Percentiles rank a stretch among this genome's conserved stretches.
Conservation (phyloP, 1,140 invertebrate genomes). For the Nasonia giraulti region DNA sequence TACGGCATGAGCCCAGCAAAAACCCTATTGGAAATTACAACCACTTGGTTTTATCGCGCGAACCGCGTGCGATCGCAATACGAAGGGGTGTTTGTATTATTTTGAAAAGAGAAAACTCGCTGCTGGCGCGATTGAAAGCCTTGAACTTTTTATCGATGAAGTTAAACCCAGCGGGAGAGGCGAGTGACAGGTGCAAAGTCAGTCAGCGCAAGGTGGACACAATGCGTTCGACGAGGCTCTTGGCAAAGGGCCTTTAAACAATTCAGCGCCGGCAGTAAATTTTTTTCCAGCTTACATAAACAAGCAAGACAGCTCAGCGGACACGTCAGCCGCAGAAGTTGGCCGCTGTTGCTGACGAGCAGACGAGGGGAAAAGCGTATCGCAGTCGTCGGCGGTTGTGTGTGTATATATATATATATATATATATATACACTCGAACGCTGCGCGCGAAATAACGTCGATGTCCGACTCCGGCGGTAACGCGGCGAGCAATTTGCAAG, state of each 20-base stretch:
- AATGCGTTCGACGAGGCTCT: not conserved
- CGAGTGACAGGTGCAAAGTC: not conserved
- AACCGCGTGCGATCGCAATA: not conserved
- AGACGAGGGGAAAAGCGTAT: not conserved
- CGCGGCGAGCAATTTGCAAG: conserved; percentile 71
- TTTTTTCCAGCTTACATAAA: not conserved
- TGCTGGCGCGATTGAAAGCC: too few relatives aligned
- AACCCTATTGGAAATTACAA: not conserved
- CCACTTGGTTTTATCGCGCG: not conserved
- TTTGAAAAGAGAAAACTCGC: not conserved
- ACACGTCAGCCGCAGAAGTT: not conserved
- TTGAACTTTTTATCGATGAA: not conserved
- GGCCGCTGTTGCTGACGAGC: not conserved
- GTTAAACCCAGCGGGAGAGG: not conserved
- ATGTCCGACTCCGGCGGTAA: conserved; percentile 36
- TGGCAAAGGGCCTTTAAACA: not conserved
- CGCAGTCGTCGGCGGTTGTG: not conserved
- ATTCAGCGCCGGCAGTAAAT: not conserved
- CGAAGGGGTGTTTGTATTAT: not conserved
- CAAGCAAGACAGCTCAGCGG: not conserved
- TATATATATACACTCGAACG: not conserved
- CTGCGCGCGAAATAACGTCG: conserved; percentile 36
- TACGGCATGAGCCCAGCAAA: not conserved
- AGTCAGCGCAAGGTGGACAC: not conserved
- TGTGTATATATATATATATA: not conserved